phyloP scores from a whole-genome alignment of 2,888 invertebrate genomes.

The Morpho achilles region DNA sequence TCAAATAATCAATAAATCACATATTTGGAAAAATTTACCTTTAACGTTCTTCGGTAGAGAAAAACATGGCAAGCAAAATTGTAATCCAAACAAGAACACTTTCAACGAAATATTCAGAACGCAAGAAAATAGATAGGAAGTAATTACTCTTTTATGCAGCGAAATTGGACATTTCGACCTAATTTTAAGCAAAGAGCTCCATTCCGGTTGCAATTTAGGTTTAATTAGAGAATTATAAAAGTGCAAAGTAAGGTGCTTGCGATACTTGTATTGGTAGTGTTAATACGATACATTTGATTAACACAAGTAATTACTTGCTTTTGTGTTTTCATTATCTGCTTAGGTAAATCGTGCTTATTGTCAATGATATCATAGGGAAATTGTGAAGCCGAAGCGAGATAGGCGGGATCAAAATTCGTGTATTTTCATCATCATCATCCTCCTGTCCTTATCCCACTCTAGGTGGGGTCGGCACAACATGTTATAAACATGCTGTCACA shows the following conservation, averaged over 20 bases:
- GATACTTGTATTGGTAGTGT: slow-evolving; percentile 1
- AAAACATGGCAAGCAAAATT: no score
- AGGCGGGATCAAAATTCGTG: no score
- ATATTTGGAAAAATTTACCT: no score
- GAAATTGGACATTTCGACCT: slow-evolving; percentile 71
- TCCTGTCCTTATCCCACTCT: no score
- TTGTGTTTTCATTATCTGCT: not conserved
- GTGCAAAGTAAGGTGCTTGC: slow-evolving; percentile 10
- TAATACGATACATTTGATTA: slow-evolving; percentile 8
- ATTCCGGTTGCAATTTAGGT: slow-evolving; percentile 71
- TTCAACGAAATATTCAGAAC: slow-evolving; percentile 3
- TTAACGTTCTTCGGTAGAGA: no score
- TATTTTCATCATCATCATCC: no score
- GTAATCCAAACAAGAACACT: not conserved
- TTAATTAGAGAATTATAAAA: slow-evolving; percentile 71
- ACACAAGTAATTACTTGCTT: slow-evolving; percentile 3
- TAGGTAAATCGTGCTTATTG: no score
- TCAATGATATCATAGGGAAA: no score
- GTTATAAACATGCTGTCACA: no score
- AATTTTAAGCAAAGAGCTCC: slow-evolving; percentile 65
- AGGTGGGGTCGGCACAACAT: no score
- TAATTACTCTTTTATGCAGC: slow-evolving; percentile 62
- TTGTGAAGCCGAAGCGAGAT: no score
- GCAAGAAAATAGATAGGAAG: slow-evolving; percentile 25
- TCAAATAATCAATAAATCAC: no score